Evolutionary conservation across 2,113 vertebrate genomes (phyloP).

Genomic region (Abramis brama): DNA sequence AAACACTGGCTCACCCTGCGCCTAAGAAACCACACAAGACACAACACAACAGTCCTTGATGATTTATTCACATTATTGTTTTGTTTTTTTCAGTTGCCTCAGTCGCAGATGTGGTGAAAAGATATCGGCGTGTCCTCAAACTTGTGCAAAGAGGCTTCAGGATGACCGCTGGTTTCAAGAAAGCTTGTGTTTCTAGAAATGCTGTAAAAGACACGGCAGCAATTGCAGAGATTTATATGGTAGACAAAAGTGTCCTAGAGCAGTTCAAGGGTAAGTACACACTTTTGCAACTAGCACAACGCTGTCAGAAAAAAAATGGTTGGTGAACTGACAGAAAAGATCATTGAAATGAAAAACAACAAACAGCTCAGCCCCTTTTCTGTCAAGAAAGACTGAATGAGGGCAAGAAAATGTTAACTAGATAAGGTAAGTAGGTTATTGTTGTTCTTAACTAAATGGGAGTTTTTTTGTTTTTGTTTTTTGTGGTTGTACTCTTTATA

Average conservation of each 20-base stretch:
- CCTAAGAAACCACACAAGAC: not conserved
- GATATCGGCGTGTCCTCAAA: not conserved
- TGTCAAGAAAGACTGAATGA: no score
- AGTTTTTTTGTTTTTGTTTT: no score
- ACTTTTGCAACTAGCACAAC: constrained; percentile 6
- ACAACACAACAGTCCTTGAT: not conserved
- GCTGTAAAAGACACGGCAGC: not conserved
- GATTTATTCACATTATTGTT: not conserved
- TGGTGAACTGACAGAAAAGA: no score
- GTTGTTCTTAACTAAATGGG: no score
- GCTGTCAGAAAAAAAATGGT: no score
- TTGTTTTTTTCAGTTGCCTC: constrained; percentile 6
- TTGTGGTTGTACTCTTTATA: no score
- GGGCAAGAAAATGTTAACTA: no score
- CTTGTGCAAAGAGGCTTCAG: not conserved
- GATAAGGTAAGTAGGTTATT: no score
- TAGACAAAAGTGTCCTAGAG: not conserved
- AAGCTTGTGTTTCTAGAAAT: not conserved
- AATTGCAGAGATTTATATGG: not conserved
- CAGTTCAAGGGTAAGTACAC: not conserved
- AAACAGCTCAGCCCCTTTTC: no score
- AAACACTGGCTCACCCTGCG: not conserved
- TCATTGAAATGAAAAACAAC: no score
- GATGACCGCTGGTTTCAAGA: not conserved
- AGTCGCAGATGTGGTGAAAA: not conserved